Conservation (phyloP, 1,140 invertebrate species). For the Anadara kagoshimensis region DNA sequence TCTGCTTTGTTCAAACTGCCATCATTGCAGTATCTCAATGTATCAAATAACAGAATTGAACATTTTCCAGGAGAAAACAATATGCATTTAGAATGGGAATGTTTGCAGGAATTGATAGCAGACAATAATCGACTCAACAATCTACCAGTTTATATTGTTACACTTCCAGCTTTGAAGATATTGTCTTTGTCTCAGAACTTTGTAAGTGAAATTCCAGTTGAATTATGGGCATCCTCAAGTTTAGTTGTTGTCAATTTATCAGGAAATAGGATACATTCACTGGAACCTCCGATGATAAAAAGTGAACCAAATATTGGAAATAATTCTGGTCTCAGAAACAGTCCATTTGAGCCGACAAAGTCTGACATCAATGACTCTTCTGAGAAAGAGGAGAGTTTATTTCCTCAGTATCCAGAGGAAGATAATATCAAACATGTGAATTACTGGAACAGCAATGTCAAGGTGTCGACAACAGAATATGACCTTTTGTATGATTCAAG, state of each 20-base stretch:
- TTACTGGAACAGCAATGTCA: slow-evolving; percentile 18
- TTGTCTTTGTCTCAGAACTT: slow-evolving; percentile 96
- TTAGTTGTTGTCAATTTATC: slow-evolving; percentile 88
- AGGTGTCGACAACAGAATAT: slow-evolving; percentile 29
- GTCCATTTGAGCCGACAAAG: not conserved
- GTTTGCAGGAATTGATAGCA: slow-evolving; percentile 90
- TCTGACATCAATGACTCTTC: not conserved
- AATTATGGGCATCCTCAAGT: slow-evolving; percentile 84
- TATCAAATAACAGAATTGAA: slow-evolving; percentile 91
- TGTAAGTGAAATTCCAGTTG: slow-evolving; percentile 87
- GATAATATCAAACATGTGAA: slow-evolving; percentile 26
- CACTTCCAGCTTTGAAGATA: slow-evolving; percentile 85
- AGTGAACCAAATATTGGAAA: slow-evolving; percentile 53
- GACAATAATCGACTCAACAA: slow-evolving; percentile 90
- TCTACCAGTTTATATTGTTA: slow-evolving; percentile 87
- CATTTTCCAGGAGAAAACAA: slow-evolving; percentile 76
- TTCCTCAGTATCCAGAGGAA: slow-evolving; percentile 4
- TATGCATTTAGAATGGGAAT: slow-evolving; percentile 74
- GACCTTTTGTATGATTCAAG: slow-evolving; percentile 20
- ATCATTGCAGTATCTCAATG: slow-evolving; percentile 86
- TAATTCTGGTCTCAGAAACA: slow-evolving; percentile 62
- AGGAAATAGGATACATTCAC: slow-evolving; percentile 89
- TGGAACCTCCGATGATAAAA: slow-evolving; percentile 77
- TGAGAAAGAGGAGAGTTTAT: slow-evolving; percentile 1
- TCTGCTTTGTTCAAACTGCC: slow-evolving; percentile 87